Conservation (phyloP, 2,888 invertebrate species). For the Laspeyria flexula region DNA sequence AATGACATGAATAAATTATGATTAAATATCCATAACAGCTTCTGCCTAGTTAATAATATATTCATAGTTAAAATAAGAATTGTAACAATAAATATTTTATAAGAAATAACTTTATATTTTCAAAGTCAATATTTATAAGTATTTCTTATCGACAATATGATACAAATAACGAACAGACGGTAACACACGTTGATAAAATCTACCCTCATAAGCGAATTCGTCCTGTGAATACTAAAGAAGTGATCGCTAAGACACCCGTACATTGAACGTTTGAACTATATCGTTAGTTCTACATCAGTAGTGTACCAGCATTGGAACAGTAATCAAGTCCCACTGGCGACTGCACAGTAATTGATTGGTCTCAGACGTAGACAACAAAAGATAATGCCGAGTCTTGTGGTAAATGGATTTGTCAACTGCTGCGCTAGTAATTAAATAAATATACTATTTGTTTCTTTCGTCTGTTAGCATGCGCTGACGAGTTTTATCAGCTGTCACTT, state of each 20-base stretch:
- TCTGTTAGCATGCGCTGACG: conserved; percentile 51
- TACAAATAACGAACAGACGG: conserved; percentile 25
- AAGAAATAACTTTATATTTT: too few species aligned
- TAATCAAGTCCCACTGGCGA: conserved; percentile 74
- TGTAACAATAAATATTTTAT: too few species aligned
- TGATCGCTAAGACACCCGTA: conserved; percentile 37
- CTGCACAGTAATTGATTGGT: conserved; percentile 79
- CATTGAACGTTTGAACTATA: conserved; percentile 48
- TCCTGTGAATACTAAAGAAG: conserved; percentile 40
- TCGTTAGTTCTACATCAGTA: conserved; percentile 59
- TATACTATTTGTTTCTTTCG: conserved; percentile 62
- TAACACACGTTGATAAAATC: conserved; percentile 32
- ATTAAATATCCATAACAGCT: too few species aligned
- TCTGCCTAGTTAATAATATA: too few species aligned
- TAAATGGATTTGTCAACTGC: conserved; percentile 83
- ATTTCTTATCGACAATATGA: conserved; percentile 27
- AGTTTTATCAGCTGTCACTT: conserved; percentile 52
- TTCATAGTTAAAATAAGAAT: too few species aligned
- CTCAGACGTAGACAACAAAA: conserved; percentile 79
- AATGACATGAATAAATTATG: too few species aligned
- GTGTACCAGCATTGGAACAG: conserved; percentile 61
- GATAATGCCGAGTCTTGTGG: conserved; percentile 72
- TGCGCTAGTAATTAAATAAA: conserved; percentile 80
- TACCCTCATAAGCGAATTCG: conserved; percentile 28
- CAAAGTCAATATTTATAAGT: too few species aligned